Evolutionary conservation across 2,797 vertebrate species (phyloP), one percentile per base, ranked within the genome.

Genomic region (Pelobates cultripes): DNA sequence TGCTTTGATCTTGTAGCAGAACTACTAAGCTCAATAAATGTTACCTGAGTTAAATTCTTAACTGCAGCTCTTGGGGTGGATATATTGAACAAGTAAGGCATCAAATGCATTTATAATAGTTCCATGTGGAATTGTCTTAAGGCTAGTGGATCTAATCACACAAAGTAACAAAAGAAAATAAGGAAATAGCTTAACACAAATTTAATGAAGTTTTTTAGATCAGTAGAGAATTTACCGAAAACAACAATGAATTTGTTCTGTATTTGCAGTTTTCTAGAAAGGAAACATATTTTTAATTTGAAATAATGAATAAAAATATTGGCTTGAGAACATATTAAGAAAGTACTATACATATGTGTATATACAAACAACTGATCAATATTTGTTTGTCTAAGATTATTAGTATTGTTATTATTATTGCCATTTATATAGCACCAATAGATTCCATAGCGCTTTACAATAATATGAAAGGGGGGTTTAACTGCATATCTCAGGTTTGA

Each of bases 1-100:
- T 72, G 64, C 80, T 82, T 82, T 82, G 80, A 82, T 82, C 80
- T 82, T 60, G 69, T 77, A 73, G 72, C 68, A 77, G 75, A 75
- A 82, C 74, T 82, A 82, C 74, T 73, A 82, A 73, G 80, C 76
- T 82, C 80, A 77, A 77, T 82, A 82, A 82, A 82, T 77, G 80
- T 82, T 82, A 82, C 80, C 80, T 82, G 69, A 82, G 80, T 73
- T 60, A 77, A 77, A 77, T 77, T 82, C 80, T 82, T 82, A 72
- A 82, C 73, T 81, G 68, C 75, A 63, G 60, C 69, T 82, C 80
- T 77, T 68, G 53, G 68, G 69, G 74, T 82, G 45, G 73, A 68
- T 76, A 57, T 81, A 81, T 81, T 81, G 80, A 81, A 81, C 61
- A 55, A 77, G 74, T 60, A 47, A 77, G 61, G 74, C 80, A 67